These are phyloP conservation scores for Campoletis raptor DNA, from an alignment of 2,888 invertebrate genomes.

Conservation along the genomic window DNA sequence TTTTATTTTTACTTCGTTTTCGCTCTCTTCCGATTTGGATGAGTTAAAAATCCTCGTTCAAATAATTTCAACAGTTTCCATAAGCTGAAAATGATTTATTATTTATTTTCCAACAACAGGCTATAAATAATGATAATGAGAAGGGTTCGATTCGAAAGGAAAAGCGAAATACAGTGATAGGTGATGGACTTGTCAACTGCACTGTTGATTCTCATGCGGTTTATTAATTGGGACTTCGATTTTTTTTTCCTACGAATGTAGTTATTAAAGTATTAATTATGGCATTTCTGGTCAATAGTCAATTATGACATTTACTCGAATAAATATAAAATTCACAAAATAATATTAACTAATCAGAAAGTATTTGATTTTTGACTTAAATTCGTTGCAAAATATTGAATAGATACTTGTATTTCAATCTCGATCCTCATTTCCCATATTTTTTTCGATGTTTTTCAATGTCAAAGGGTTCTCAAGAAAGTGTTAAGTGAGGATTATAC, in stretches of 20 bases:
- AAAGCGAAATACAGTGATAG: background rate
- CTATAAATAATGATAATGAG: background rate
- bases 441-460: background rate
- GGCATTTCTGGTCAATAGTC: no score
- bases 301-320: background rate
- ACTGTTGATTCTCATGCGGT: background rate
- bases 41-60: background rate
- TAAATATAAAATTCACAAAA: background rate
- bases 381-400: background rate
- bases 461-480: background rate
- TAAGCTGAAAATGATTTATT: background rate
- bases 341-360: background rate
- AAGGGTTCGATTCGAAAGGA: background rate
- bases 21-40: no score
- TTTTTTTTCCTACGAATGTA: background rate
- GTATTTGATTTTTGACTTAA: background rate
- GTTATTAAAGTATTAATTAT: no score
- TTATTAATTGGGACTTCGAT: background rate
- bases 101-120: background rate
- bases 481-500: constrained; percentile 2
- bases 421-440: background rate
- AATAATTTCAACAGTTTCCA: background rate
- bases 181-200: background rate
- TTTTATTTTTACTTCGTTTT: no score
- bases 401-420: background rate